Conservation (phyloP, 2,888 invertebrate species). For the Galerucella nymphaeae region DNA sequence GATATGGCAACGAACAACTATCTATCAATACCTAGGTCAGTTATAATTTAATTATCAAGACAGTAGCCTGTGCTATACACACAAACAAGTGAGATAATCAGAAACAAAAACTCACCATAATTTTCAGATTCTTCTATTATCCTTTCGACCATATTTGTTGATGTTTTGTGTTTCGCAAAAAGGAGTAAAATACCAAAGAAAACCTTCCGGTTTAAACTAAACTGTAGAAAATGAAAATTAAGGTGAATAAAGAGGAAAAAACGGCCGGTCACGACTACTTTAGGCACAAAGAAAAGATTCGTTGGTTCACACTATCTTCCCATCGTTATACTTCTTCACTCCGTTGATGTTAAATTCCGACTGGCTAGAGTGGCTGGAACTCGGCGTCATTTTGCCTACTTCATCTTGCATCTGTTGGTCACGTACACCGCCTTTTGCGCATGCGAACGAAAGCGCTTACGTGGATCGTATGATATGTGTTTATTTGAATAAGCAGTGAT, state of each 20-base stretch:
- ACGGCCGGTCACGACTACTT: slow-evolving; percentile 56
- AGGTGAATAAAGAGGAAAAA: slow-evolving; percentile 44
- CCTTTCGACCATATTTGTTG: slow-evolving; percentile 72
- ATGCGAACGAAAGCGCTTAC: slow-evolving; percentile 44
- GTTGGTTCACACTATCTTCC: slow-evolving; percentile 61
- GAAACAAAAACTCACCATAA: slow-evolving; percentile 60
- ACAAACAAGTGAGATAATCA: slow-evolving; percentile 5
- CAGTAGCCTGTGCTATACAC: background rate
- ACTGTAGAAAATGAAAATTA: slow-evolving; percentile 34
- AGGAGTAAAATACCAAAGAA: slow-evolving; percentile 36
- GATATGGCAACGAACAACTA: slow-evolving; percentile 11
- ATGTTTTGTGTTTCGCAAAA: slow-evolving; percentile 35
- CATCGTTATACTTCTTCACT: slow-evolving; percentile 57
- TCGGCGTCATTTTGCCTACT: slow-evolving; percentile 40
- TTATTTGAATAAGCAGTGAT: slow-evolving; percentile 18
- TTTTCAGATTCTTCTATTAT: slow-evolving; percentile 73
- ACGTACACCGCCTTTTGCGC: slow-evolving; percentile 50
- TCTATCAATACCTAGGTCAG: slow-evolving; percentile 13
- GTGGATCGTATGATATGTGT: slow-evolving; percentile 48
- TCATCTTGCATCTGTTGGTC: slow-evolving; percentile 44
- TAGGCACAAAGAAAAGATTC: slow-evolving; percentile 60
- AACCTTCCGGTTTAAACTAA: slow-evolving; percentile 35
- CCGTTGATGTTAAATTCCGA: slow-evolving; percentile 64
- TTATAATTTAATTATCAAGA: background rate
- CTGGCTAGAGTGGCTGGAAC: slow-evolving; percentile 60